Conservation (phyloP, 2,888 invertebrate species). For the Penaeus monodon region DNA sequence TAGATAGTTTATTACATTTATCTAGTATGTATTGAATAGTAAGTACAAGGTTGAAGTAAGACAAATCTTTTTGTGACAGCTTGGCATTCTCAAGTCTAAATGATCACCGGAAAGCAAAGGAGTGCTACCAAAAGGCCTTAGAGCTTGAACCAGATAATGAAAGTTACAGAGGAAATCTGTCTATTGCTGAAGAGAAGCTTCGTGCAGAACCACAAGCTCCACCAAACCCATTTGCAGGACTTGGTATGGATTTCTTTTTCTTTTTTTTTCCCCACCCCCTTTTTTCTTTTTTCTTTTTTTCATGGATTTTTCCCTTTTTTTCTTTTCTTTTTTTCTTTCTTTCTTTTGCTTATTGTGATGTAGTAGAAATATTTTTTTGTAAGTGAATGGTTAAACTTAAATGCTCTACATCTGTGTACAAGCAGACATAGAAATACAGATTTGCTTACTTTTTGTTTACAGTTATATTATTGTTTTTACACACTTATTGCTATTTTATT, state of each 20-base stretch:
- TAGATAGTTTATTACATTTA: background rate
- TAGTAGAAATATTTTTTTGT: too few relatives aligned
- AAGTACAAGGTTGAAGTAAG: background rate
- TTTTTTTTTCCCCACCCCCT: background rate
- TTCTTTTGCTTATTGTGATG: too few relatives aligned
- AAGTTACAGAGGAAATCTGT: conserved; percentile 88
- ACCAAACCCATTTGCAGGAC: conserved; percentile 61
- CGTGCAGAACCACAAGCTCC: conserved; percentile 66
- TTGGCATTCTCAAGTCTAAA: conserved; percentile 87
- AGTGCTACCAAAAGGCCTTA: conserved; percentile 88
- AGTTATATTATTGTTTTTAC: too few relatives aligned
- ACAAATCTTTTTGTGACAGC: conserved; percentile 68
- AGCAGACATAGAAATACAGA: too few relatives aligned
- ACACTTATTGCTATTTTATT: too few relatives aligned
- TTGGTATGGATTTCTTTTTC: conserved; percentile 29
- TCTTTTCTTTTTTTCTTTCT: too few relatives aligned
- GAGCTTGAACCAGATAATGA: conserved; percentile 93
- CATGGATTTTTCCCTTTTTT: too few relatives aligned
- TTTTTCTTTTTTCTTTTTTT: background rate
- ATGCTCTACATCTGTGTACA: too few relatives aligned
- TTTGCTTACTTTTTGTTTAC: too few relatives aligned
- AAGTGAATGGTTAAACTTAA: too few relatives aligned
- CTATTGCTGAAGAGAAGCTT: conserved; percentile 76
- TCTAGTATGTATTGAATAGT: background rate
- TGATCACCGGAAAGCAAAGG: conserved; percentile 85